Evolutionary conservation across 2,797 vertebrate genomes (phyloP), one percentile per base, ranked within the genome.

Genomic region (Heterohyrax brucei): DNA sequence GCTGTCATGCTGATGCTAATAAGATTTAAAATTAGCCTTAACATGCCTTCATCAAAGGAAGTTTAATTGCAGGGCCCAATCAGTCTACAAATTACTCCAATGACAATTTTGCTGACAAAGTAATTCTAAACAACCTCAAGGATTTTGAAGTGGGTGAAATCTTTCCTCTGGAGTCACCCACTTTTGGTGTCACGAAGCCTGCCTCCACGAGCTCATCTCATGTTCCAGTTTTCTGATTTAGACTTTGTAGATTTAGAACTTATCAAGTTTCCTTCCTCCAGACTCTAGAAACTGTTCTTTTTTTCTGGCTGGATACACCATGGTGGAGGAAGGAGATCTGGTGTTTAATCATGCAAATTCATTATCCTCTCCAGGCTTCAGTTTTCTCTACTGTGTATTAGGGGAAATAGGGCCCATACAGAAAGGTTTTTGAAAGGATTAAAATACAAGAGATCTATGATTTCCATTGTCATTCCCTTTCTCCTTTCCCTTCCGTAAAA

Each of bases 11-110:
- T 97, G 96, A 95, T 2, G 39, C 77, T 61, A 96, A 96, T 94
- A 94, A 96, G 92, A 97, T 97, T 98, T 98, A 98, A 98, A 98
- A 98, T 98, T 96, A 97, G 97, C 93, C 93, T 96, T 92, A 87
- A 19, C 19, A 89, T 64, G 95, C 94, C 95, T 97, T 96, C 96
- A 96, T 97, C 97, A 96, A 96, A 95, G 94, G 97, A 93, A 93
- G 82, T 96, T 96, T 97, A 97, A 98, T 97, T 96, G 79, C 44
- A 9, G 96, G 75, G 95, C 91, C 97, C 96, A 98, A 97, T 98
- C 98, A 98, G 87, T 64, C 96, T 92, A 93, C 73, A 97, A 97
- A 98, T 96, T 77, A 75, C 91, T 91, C 91, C 85, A 83, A 90
- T 39, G 95, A 89, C 95, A 95, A 85, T 66, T 68, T 92, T 98